Conservation (phyloP, 2,113 vertebrate species). For the Podarcis cretensis region DNA sequence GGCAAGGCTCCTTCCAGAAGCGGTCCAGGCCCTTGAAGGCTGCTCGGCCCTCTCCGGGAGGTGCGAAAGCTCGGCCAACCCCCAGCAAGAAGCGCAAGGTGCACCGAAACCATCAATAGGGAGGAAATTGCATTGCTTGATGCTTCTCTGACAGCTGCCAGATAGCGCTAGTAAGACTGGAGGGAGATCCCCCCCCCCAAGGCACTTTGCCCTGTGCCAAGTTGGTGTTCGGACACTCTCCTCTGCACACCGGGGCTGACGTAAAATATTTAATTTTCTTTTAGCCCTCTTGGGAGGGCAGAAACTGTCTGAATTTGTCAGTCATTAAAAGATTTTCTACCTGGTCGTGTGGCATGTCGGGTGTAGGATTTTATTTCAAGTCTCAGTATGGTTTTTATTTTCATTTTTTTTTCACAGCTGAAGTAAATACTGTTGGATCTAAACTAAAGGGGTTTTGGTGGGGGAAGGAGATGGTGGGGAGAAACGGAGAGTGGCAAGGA, state of each 20-base stretch:
- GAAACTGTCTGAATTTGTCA: neutral
- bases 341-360: neutral
- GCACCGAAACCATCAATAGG: slow-evolving; percentile 38
- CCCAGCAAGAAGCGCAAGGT: slow-evolving; percentile 63
- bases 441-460: no score
- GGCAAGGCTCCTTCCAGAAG: slow-evolving; percentile 45
- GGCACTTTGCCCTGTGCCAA: neutral
- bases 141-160: neutral
- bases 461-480: no score
- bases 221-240: neutral
- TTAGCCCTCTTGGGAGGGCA: neutral
- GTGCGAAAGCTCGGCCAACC: slow-evolving; percentile 7
- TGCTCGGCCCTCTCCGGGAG: slow-evolving; percentile 27
- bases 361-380: neutral
- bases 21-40: slow-evolving; percentile 54
- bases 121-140: slow-evolving; percentile 7
- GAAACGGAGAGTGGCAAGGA: no score
- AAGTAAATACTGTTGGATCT: no score
- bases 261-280: slow-evolving; percentile 1
- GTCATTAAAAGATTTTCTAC: slow-evolving; percentile 11
- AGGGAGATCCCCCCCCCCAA: slow-evolving; percentile 1
- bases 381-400: neutral
- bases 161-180: neutral
- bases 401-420: no score
- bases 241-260: neutral